Evolutionary conservation across 2,797 vertebrate genomes (phyloP).

Genomic region (Thalassophryne amazonica): DNA sequence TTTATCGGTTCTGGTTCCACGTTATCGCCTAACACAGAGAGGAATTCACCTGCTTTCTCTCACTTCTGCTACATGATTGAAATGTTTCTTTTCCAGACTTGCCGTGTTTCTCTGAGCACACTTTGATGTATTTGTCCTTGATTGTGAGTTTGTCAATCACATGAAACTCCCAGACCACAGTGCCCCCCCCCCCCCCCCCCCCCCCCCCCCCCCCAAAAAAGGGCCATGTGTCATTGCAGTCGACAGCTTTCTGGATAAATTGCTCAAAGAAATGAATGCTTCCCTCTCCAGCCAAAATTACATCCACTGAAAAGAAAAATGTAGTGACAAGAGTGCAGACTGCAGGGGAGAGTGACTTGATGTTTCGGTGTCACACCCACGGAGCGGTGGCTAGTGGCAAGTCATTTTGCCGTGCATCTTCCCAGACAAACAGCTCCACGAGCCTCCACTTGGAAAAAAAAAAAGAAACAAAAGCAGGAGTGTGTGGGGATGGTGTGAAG

Average conservation of each 20-base stretch:
- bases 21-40: constrained; percentile 1
- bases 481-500: constrained; percentile 67
- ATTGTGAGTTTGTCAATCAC: constrained; percentile 24
- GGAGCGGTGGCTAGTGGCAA: constrained; percentile 44
- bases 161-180: constrained; percentile 5
- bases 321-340: constrained; percentile 36
- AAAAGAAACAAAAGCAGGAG: too few species aligned
- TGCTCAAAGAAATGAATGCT: constrained; percentile 1
- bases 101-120: not conserved
- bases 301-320: constrained; percentile 6
- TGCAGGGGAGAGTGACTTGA: constrained; percentile 28
- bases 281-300: constrained; percentile 10
- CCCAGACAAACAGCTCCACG: constrained; percentile 45
- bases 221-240: constrained; percentile 10
- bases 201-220: too few species aligned
- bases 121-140: not conserved
- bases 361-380: constrained; percentile 44
- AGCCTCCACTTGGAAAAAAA: constrained; percentile 51
- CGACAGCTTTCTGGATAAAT: constrained; percentile 12
- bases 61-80: not conserved
- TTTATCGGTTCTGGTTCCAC: constrained; percentile 19
- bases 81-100: constrained; percentile 8
- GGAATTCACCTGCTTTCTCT: not conserved
- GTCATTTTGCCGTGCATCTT: constrained; percentile 39
- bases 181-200: too few species aligned